A percentile compares a stretch with the other conserved stretches of the same genome.
phyloP scores from a whole-genome alignment of 1,140 invertebrate species.

The Scaptodrosophila lebanonensis region DNA sequence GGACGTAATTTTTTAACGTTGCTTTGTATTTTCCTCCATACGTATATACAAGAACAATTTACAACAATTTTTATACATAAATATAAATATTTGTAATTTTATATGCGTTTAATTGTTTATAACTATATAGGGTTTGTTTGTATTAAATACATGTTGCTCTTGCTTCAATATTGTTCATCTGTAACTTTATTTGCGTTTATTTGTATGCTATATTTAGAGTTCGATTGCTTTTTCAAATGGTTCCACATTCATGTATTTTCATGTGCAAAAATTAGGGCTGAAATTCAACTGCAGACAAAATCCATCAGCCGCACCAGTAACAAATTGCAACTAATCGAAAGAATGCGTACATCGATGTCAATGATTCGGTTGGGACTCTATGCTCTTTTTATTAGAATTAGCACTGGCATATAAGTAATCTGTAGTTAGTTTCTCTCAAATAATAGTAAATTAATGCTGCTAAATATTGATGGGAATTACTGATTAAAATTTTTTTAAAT shows the following conservation, averaged over 20 bases:
- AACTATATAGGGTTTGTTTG: conserved; percentile 19
- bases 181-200: conserved; percentile 35
- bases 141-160: conserved; percentile 69
- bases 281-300: no score
- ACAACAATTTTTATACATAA: conserved; percentile 55
- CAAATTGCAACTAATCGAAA: no score
- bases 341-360: no score
- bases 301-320: no score
- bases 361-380: no score
- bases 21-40: conserved; percentile 62
- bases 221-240: conserved; percentile 60
- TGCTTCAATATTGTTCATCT: conserved; percentile 45
- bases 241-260: conserved; percentile 23
- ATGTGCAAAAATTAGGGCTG: conserved; percentile 28
- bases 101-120: conserved; percentile 36
- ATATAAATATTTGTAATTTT: conserved; percentile 42
- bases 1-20: conserved; percentile 71
- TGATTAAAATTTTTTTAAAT: no score
- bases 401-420: no score
- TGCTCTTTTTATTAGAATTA: no score
- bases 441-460: no score
- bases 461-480: no score
- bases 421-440: no score
- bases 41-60: conserved; percentile 72
- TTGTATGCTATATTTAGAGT: no score